phyloP scores from a whole-genome alignment of 2,888 invertebrate species.

The Leptopterna dolabrata region DNA sequence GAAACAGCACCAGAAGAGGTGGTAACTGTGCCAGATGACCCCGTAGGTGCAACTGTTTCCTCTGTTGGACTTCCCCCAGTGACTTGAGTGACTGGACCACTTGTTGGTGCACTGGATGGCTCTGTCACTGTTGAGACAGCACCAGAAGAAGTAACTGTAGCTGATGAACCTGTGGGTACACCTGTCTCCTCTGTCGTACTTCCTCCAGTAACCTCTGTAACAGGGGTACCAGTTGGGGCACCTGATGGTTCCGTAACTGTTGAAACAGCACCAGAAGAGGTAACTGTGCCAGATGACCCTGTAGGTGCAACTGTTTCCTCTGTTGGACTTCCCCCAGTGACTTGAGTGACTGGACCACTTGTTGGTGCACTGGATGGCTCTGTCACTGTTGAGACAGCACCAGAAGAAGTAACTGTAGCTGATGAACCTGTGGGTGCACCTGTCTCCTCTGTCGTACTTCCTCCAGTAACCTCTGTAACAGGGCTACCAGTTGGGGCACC shows the following conservation, averaged over 20 bases:
- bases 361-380: background rate
- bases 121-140: background rate
- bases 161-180: background rate
- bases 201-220: background rate
- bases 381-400: background rate
- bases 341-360: background rate
- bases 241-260: background rate
- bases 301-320: background rate
- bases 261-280: background rate
- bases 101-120: background rate
- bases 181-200: background rate
- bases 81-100: background rate
- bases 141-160: background rate
- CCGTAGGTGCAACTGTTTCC: background rate
- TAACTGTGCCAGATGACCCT: background rate
- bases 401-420: background rate
- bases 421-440: background rate
- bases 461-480: background rate
- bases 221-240: background rate
- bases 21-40: background rate
- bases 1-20: background rate
- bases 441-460: background rate
- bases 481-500: background rate
- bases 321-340: background rate
- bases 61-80: background rate